phyloP scores from a whole-genome alignment of 1,140 invertebrate species.

The Conus betulinus region DNA sequence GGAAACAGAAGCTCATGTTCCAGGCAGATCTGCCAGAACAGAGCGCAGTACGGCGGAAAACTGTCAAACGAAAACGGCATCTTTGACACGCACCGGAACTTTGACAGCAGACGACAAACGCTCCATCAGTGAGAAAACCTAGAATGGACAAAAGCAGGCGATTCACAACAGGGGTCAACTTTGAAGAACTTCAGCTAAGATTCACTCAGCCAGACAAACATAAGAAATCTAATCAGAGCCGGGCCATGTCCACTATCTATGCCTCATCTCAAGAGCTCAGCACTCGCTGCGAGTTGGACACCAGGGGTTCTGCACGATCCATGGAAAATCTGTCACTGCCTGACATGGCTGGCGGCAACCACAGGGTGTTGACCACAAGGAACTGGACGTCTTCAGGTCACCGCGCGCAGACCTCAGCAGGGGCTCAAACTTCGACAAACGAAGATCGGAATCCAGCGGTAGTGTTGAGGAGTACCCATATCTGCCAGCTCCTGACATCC shows the following conservation, averaged over 20 bases:
- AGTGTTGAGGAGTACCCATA: background rate
- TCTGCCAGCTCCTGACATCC: background rate
- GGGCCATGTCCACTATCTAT: conserved; percentile 19
- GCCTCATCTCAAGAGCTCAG: background rate
- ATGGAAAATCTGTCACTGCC: background rate
- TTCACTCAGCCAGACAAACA: background rate
- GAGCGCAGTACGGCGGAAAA: background rate
- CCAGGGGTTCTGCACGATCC: background rate
- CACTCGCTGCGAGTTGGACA: background rate
- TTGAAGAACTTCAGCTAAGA: conserved; percentile 21
- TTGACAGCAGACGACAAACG: background rate
- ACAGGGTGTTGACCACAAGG: background rate
- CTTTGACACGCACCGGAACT: background rate
- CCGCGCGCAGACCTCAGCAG: background rate
- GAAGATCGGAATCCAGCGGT: background rate
- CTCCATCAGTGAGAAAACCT: background rate
- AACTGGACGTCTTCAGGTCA: background rate
- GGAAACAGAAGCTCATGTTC: background rate
- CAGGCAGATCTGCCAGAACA: background rate
- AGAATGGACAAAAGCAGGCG: conserved; percentile 1
- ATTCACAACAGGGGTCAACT: conserved; percentile 17
- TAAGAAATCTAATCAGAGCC: background rate
- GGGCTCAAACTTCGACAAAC: background rate
- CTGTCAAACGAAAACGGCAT: background rate
- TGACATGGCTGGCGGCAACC: background rate